Percentiles rank a stretch among this genome's conserved stretches.
Evolutionary conservation across 2,113 vertebrate species (phyloP).

Genomic region (pig (Sus scrofa)): T2T-Sscrofa CM000827.6:37047001-37047500

Average conservation of each 20-base stretch:
- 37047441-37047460: background rate
- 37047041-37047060: background rate
- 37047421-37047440: background rate
- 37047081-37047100: background rate
- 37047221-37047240: accelerated
- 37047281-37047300: background rate
- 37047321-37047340: too few relatives aligned
- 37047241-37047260: background rate
- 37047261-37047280: background rate
- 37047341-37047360: background rate
- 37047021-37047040: accelerated
- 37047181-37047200: background rate
- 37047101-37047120: background rate
- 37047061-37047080: background rate
- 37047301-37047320: background rate
- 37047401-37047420: background rate
- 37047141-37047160: background rate
- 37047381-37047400: background rate
- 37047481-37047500: background rate
- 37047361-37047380: background rate
- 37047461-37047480: background rate
- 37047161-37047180: background rate
- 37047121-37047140: background rate
- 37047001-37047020: accelerated
- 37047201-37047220: background rate